Conservation (phyloP, 1,140 invertebrate genomes). For the Bombus turneri region DNA sequence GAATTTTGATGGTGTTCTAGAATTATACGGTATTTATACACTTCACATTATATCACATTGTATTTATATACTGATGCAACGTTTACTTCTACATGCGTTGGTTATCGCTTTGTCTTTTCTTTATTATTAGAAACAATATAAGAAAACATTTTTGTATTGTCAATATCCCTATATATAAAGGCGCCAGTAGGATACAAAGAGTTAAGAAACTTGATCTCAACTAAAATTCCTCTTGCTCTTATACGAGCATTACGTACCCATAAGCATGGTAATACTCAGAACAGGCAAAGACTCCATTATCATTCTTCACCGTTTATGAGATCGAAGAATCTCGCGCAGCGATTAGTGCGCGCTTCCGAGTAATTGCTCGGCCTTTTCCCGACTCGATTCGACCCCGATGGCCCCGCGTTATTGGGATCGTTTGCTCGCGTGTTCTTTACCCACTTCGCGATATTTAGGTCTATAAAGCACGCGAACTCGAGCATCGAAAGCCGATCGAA, state of each 20-base stretch:
- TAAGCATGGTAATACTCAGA: not conserved
- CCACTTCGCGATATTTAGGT: constrained; percentile 50
- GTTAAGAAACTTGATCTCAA: not conserved
- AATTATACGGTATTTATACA: too few relatives aligned
- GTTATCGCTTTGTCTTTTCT: too few relatives aligned
- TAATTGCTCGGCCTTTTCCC: constrained; percentile 15
- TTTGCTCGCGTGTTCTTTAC: constrained; percentile 42
- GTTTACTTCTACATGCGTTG: too few relatives aligned
- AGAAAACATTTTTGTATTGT: not conserved
- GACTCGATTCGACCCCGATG: not conserved
- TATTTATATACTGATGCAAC: too few relatives aligned
- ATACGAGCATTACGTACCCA: not conserved
- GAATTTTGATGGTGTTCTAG: not conserved
- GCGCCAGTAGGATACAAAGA: too few relatives aligned
- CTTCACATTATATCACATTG: too few relatives aligned
- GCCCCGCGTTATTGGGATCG: too few relatives aligned
- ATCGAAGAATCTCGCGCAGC: not conserved
- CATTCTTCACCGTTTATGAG: not conserved
- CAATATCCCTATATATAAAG: not conserved
- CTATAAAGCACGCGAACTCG: constrained; percentile 32
- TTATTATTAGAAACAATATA: too few relatives aligned
- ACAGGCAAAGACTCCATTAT: not conserved
- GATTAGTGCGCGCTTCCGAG: constrained; percentile 13
- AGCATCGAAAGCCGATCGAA: constrained; percentile 58
- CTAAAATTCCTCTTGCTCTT: not conserved